phyloP scores from a whole-genome alignment of 2,113 vertebrate genomes.

The Caranx ignobilis region DNA sequence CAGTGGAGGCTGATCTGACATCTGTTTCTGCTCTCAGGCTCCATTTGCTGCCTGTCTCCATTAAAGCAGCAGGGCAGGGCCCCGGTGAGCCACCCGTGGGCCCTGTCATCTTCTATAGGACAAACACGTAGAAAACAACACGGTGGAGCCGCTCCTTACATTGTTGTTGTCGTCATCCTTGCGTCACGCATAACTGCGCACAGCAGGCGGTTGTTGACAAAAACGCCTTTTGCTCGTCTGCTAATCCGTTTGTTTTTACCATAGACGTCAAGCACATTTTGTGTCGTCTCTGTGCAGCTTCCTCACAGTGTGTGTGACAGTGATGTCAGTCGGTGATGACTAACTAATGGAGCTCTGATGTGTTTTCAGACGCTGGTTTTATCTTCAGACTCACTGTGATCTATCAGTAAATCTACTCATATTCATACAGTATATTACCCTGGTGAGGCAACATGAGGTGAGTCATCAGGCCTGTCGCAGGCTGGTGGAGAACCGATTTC shows the following conservation, averaged over 20 bases:
- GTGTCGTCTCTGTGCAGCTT: background rate
- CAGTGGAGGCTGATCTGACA: slow-evolving; percentile 52
- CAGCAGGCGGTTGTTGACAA: slow-evolving; percentile 47
- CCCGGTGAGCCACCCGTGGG: background rate
- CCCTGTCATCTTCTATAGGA: slow-evolving; percentile 35
- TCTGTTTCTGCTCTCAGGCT: slow-evolving; percentile 71
- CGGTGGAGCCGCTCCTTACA: slow-evolving; percentile 16
- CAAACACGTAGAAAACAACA: background rate
- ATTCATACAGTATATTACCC: background rate
- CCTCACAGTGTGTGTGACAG: too few relatives aligned
- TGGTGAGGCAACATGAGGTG: background rate
- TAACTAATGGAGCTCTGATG: too few relatives aligned
- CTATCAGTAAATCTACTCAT: background rate
- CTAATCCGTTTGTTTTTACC: slow-evolving; percentile 52
- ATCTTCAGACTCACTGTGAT: background rate
- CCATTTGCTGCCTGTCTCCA: slow-evolving; percentile 32
- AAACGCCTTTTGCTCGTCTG: slow-evolving; percentile 13
- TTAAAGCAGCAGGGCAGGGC: slow-evolving; percentile 8
- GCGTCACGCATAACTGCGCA: slow-evolving; percentile 48
- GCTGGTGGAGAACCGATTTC: background rate
- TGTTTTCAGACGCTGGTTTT: too few relatives aligned
- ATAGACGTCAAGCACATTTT: slow-evolving; percentile 13
- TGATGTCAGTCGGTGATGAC: too few relatives aligned
- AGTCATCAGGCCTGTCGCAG: background rate
- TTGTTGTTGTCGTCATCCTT: slow-evolving; percentile 13